Conservation (phyloP, 2,888 invertebrate species). For the Lochmaea capreae region DNA sequence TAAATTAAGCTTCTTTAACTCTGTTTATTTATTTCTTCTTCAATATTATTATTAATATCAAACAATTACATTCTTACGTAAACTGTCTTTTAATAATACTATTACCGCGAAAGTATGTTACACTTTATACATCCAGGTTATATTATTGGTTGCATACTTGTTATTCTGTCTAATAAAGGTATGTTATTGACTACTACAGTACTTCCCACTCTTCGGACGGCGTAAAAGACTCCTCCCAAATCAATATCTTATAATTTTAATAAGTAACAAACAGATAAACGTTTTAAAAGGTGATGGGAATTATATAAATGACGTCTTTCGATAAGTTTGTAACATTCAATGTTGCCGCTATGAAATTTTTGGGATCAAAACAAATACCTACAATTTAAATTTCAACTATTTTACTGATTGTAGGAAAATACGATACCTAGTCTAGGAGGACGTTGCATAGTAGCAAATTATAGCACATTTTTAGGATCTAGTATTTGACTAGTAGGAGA, state of each 20-base stretch:
- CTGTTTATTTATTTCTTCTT: background rate
- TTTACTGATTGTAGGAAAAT: too few species aligned
- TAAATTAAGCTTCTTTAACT: too few species aligned
- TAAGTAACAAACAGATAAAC: background rate
- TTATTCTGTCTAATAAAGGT: background rate
- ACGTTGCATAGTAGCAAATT: too few species aligned
- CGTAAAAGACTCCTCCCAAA: background rate
- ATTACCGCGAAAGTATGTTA: background rate
- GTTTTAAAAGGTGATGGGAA: background rate
- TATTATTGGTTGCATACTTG: slow-evolving; percentile 4
- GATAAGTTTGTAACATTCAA: too few species aligned
- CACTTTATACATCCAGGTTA: background rate
- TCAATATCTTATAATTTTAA: background rate
- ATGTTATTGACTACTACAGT: background rate
- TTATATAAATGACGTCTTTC: background rate
- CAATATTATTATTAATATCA: background rate
- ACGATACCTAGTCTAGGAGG: too few species aligned
- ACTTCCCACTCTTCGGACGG: background rate
- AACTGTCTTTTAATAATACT: background rate
- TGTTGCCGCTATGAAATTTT: too few species aligned
- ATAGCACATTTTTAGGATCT: too few species aligned
- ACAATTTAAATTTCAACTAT: too few species aligned
- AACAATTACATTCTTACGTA: background rate
- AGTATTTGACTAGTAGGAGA: too few species aligned
- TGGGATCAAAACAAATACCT: too few species aligned